Conservation (phyloP, 2,888 invertebrate genomes). For the Clivina fossor region DNA sequence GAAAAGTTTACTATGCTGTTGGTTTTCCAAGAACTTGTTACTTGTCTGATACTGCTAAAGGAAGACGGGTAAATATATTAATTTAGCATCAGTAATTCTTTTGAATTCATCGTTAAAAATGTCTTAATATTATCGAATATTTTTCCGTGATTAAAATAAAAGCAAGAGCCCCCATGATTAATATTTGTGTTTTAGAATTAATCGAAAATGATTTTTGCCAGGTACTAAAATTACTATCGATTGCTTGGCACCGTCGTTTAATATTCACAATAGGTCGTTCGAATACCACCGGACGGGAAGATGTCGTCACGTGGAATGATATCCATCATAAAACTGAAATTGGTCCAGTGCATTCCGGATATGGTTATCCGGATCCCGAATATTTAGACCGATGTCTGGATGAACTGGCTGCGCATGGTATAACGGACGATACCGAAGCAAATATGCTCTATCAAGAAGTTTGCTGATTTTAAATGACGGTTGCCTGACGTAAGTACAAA, state of each 20-base stretch:
- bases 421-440: constrained; percentile 53
- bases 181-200: no score
- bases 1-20: constrained; percentile 83
- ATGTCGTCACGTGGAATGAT: constrained; percentile 90
- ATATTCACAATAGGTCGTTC: constrained; percentile 87
- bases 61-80: constrained; percentile 59
- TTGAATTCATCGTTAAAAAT: no score
- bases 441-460: constrained; percentile 48
- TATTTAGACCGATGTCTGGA: constrained; percentile 69
- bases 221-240: constrained; percentile 72
- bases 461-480: constrained; percentile 40
- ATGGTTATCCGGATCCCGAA: constrained; percentile 75
- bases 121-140: no score
- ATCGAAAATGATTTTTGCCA: no score
- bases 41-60: constrained; percentile 81
- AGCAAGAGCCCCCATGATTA: no score
- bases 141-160: no score
- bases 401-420: constrained; percentile 61
- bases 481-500: constrained; percentile 15
- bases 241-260: constrained; percentile 80
- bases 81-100: no score
- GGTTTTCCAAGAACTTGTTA: constrained; percentile 83
- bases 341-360: constrained; percentile 57
- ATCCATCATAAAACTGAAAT: constrained; percentile 84
- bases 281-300: constrained; percentile 85